Base-by-base conservation (phyloP, 2,797 vertebrate species). In the Tenualosa ilisha region DNA sequence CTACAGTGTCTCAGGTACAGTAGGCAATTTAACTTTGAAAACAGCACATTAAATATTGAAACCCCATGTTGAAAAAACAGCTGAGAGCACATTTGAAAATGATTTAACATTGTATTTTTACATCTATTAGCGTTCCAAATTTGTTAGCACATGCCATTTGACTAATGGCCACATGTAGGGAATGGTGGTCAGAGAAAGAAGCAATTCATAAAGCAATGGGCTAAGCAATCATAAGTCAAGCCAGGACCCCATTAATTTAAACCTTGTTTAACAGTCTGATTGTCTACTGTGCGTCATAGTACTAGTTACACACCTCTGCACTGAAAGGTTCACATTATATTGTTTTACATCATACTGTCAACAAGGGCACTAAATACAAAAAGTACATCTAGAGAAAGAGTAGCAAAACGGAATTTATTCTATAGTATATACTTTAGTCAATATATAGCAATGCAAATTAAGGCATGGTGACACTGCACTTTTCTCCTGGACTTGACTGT, bases 171-270 rank as follows among this genome's bases (percentile, higher is more conserved):
- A 43, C 37, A 6, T 79, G 68, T 17, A 75, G 15, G 31, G 12
- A 75, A 6, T 75, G 72, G 40, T 79, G 72, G 17, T 43, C 40
- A 3, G 72, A 79, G 72, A 79, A 79, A 79, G 72, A 79, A 9
- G 40, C 37, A 17, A 17, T 79, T 79, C 72, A 79, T 46, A 22
- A 43, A 43, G 37, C 13, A 22, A 46, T 79, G 22, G 59, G 24
- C 6, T 46, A 79, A 79, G 72, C 17, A 22, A 43, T 8, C 22
- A 79, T 46, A 46, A 46, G 15, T 79, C 72, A 79, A 17, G 40
- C 17, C 72, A 43, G 72, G 17, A 46, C 37, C 4, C 17, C 72
- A 43, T 79, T 22, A 22, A 79, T 40, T 79, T 79, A 51, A 51
- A 7, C 50, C 37, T 46, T 20, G 15, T 46, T 7, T 43, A 79